A percentile compares a stretch with the other conserved stretches of the same genome.
These are phyloP conservation scores for Microchirus variegatus DNA, from an alignment of 2,797 vertebrate genomes.

Conservation along the genomic window DNA sequence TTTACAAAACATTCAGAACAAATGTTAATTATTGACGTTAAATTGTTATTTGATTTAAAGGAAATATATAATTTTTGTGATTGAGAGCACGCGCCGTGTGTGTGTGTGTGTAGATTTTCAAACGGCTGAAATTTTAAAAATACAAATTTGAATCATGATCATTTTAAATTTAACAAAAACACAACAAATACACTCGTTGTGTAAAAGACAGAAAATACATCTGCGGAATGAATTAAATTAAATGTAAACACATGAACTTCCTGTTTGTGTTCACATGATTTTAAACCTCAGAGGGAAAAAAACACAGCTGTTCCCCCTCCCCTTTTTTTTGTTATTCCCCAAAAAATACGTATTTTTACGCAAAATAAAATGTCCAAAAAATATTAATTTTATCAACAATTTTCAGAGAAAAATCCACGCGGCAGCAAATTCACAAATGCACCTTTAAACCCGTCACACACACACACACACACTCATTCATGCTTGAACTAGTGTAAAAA, in stretches of 20 bases:
- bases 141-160: slow-evolving; percentile 27
- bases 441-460: slow-evolving; percentile 27
- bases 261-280: slow-evolving; percentile 7
- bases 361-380: background rate
- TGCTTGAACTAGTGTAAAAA: too few relatives aligned
- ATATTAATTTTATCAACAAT: background rate
- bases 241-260: slow-evolving; percentile 12
- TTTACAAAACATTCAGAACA: too few relatives aligned
- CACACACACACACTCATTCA: slow-evolving; percentile 3
- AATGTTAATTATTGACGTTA: too few relatives aligned
- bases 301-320: slow-evolving; percentile 2
- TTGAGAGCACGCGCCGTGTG: slow-evolving; percentile 22
- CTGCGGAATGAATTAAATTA: slow-evolving; percentile 15
- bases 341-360: slow-evolving; percentile 10
- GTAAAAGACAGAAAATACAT: slow-evolving; percentile 7
- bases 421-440: slow-evolving; percentile 28
- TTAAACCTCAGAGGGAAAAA: background rate
- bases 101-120: slow-evolving; percentile 37
- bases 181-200: slow-evolving; percentile 1
- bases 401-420: slow-evolving; percentile 14
- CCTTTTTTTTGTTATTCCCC: slow-evolving; percentile 18
- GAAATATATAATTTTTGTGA: too few relatives aligned
- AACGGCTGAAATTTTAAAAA: slow-evolving; percentile 41
- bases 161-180: background rate
- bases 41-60: too few relatives aligned